Evolutionary conservation across 2,888 invertebrate genomes (phyloP).

Genomic region (Noctua comes): DNA sequence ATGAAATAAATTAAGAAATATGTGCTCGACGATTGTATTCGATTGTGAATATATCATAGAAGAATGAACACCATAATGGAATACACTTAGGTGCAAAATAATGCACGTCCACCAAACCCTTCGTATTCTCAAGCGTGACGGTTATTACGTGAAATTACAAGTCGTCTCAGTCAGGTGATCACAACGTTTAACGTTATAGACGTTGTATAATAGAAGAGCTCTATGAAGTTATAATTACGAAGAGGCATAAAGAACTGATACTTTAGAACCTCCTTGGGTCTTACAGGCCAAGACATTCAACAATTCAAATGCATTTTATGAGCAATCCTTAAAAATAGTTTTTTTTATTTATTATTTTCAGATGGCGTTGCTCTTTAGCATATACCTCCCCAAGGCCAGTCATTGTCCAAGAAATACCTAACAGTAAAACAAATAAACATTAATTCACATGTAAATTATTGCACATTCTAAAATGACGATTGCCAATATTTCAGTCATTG

Average conservation of each 20-base stretch:
- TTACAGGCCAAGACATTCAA: not conserved
- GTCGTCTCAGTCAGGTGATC: slow-evolving; percentile 46
- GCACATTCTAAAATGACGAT: slow-evolving; percentile 9
- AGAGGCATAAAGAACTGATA: not conserved
- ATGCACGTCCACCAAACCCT: slow-evolving; percentile 35
- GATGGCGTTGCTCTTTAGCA: not conserved
- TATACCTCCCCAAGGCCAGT: not conserved
- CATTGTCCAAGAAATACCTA: not conserved
- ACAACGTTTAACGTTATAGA: slow-evolving; percentile 32
- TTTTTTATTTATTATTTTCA: not conserved
- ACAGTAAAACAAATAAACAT: not conserved
- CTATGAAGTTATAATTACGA: not conserved
- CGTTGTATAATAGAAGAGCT: slow-evolving; percentile 16
- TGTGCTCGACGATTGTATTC: not conserved
- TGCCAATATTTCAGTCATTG: slow-evolving; percentile 28
- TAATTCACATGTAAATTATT: slow-evolving; percentile 1
- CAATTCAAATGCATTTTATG: not conserved
- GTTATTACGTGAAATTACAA: slow-evolving; percentile 49
- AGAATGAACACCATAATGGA: slow-evolving; percentile 6
- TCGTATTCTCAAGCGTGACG: slow-evolving; percentile 38
- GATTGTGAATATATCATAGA: not conserved
- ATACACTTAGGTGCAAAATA: slow-evolving; percentile 18
- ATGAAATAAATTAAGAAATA: slow-evolving; percentile 24
- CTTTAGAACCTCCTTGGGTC: not conserved
- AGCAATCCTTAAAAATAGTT: not conserved